These are phyloP conservation scores for Euura saliciscinereae DNA, from an alignment of 1,140 invertebrate genomes.

Conservation along the genomic window DNA sequence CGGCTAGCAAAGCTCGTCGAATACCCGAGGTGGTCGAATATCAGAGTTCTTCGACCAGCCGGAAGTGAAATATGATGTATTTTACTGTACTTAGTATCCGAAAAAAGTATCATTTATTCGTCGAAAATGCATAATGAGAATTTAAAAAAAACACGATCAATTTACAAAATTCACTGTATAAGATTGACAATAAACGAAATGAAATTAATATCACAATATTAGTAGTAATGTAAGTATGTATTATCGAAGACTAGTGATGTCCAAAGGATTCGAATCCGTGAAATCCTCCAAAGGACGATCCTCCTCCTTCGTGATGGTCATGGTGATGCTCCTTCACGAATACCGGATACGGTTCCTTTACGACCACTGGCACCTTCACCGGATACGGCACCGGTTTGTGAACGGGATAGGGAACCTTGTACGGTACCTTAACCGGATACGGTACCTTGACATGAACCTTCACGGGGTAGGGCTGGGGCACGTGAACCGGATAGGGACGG, in stretches of 20 bases:
- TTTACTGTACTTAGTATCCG: no score
- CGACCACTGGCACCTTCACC: slow-evolving; percentile 55
- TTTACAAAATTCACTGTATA: no score
- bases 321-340: slow-evolving; percentile 45
- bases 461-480: slow-evolving; percentile 61
- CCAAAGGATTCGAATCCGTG: not conserved
- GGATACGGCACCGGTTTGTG: slow-evolving; percentile 44
- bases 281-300: slow-evolving; percentile 22
- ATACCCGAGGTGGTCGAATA: no score
- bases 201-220: no score
- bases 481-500: slow-evolving; percentile 63
- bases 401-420: slow-evolving; percentile 39
- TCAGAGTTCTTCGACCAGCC: no score
- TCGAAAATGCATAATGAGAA: no score
- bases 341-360: slow-evolving; percentile 67
- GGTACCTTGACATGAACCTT: slow-evolving; percentile 60
- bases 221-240: no score
- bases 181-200: no score
- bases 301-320: slow-evolving; percentile 13
- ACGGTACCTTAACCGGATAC: slow-evolving; percentile 49
- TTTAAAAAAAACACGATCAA: no score
- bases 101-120: no score
- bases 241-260: not conserved
- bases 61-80: no score
- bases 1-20: no score